These are phyloP conservation scores for Oligia latruncula DNA, from an alignment of 2,888 invertebrate species.

Conservation along the genomic window DNA sequence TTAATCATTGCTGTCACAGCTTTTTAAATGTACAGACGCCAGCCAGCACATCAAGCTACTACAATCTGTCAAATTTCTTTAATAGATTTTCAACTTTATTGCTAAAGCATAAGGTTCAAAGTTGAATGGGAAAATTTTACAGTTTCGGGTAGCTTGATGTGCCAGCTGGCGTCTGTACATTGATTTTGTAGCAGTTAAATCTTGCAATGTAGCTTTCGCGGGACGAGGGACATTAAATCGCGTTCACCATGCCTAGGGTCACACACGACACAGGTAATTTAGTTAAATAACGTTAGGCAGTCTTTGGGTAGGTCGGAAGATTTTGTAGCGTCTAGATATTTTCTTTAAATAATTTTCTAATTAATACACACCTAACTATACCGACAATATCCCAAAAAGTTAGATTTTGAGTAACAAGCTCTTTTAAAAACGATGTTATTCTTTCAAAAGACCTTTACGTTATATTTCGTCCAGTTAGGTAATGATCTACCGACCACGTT, in stretches of 20 bases:
- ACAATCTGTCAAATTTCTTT: no score
- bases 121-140: no score
- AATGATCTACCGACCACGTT: slow-evolving; percentile 86
- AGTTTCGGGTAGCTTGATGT: no score
- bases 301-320: slow-evolving; percentile 91
- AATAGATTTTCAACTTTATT: no score
- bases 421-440: slow-evolving; percentile 33
- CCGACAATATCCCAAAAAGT: slow-evolving; percentile 76
- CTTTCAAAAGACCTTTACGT: slow-evolving; percentile 61
- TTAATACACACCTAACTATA: slow-evolving; percentile 79
- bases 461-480: slow-evolving; percentile 66
- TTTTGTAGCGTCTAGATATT: slow-evolving; percentile 86
- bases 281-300: slow-evolving; percentile 88
- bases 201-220: slow-evolving; percentile 83
- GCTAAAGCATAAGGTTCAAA: no score
- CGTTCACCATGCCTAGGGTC: slow-evolving; percentile 80
- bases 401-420: slow-evolving; percentile 54
- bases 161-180: neutral
- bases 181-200: slow-evolving; percentile 54
- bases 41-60: no score
- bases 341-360: slow-evolving; percentile 78
- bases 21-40: neutral
- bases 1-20: neutral
- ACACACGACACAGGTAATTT: slow-evolving; percentile 83
- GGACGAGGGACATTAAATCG: slow-evolving; percentile 80